These are phyloP conservation scores for Orthonyx spaldingii DNA, from an alignment of 2,113 vertebrate genomes.

Conservation along the genomic window DNA sequence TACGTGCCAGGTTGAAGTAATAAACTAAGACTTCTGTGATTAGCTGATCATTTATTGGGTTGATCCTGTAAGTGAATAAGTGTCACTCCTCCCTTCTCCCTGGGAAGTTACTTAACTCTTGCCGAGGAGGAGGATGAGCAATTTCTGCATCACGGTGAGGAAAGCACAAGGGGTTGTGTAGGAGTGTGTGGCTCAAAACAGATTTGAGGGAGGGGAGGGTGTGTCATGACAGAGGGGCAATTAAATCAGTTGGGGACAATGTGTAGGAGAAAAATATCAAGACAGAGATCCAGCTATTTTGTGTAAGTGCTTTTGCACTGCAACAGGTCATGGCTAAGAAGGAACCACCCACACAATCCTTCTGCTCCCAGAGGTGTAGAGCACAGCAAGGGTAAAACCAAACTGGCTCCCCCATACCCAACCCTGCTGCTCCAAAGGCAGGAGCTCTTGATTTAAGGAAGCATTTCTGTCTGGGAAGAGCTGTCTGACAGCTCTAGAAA, in stretches of 20 bases:
- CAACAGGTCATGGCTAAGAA: background rate
- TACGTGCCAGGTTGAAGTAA: background rate
- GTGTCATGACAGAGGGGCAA: background rate
- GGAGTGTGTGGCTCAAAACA: background rate
- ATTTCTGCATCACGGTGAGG: slow-evolving; percentile 11
- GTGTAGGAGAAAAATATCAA: slow-evolving; percentile 39
- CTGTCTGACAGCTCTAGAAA: background rate
- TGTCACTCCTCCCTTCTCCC: slow-evolving; percentile 11
- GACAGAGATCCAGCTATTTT: background rate
- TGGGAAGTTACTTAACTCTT: slow-evolving; percentile 35
- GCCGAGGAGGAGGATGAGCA: background rate
- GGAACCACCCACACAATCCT: background rate
- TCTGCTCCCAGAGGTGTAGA: background rate
- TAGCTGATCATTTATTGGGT: background rate
- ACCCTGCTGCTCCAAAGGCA: background rate
- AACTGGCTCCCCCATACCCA: background rate
- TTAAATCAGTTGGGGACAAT: slow-evolving; percentile 6
- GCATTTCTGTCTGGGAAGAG: background rate
- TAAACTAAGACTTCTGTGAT: background rate
- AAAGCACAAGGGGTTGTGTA: background rate
- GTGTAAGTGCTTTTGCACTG: background rate
- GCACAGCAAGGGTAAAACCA: background rate
- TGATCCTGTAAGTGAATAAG: background rate
- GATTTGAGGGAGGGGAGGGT: slow-evolving; percentile 31
- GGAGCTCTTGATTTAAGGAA: background rate